Evolutionary conservation across 2,797 vertebrate species (phyloP), one percentile per base, ranked within the genome.

Genomic region (Mionectes olivaceus): DNA sequence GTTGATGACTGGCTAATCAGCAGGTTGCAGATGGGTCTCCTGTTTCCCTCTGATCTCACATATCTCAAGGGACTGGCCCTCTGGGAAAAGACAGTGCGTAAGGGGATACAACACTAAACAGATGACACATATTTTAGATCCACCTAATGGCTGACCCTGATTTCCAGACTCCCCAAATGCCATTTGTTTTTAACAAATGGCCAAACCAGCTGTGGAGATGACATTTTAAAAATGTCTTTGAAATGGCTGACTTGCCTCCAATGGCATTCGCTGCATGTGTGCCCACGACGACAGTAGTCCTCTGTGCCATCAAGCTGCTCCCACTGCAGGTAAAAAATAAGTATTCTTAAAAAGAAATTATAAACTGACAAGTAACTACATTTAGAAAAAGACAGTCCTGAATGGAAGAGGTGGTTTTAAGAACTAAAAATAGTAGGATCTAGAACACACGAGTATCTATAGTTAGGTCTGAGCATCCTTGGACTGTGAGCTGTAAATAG

Each of bases 171-270:
- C 60, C n/a, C 81, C 83, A 47, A 88, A 68, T 89, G 91, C 91
- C 96, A 96, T 96, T 95, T 97, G 95, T 94, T 93, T 82, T 83
- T 81, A 92, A 96, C 97, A 97, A 93, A 96, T 96, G 96, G 93
- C 89, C 94, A 82, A 74, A 87, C 89, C 87, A 73, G 93, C 85
- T 65, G 76, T 61, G 56, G 69, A 53, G 69, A 87, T 81, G 82
- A 93, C 83, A 95, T 95, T 94, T 94, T 57, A 23, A 70, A 95
- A 95, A 92, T 91, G 90, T 93, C 93, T 96, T 96, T 97, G 93
- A 97, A 97, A 96, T 64, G 44, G 37, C 83, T 93, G 83, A 69
- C 75, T 93, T 67, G 44, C 70, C 50, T 92, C 56, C 73, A 59
- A 37, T 84, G 94, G 93, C 77, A 94, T 93, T 83, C 74, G 82